phyloP scores from a whole-genome alignment of 2,113 vertebrate genomes.

The Tragelaphus buxtoni region DNA sequence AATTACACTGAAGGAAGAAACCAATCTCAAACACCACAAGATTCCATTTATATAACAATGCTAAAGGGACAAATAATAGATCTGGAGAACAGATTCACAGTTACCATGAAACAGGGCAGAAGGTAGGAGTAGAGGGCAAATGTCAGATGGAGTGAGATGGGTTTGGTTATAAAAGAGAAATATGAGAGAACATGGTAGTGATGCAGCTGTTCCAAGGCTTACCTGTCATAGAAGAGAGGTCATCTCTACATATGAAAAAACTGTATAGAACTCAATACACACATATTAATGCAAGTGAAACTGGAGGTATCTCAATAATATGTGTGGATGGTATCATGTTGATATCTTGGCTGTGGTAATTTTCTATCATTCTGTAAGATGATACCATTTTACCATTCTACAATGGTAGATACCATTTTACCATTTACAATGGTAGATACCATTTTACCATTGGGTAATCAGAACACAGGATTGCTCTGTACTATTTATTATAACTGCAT shows the following conservation, averaged over 20 bases:
- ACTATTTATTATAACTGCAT: background rate
- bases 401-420: background rate
- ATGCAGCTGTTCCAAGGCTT: background rate
- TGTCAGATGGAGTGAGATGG: background rate
- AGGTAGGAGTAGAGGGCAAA: background rate
- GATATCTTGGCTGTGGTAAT: background rate
- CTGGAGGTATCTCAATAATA: background rate
- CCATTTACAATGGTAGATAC: background rate
- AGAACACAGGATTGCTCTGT: background rate
- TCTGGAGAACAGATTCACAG: background rate
- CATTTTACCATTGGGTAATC: background rate
- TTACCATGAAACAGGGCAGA: background rate
- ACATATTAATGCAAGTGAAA: background rate
- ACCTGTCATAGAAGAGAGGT: background rate
- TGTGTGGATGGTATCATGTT: background rate
- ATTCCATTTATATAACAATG: background rate
- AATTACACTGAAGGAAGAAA: background rate
- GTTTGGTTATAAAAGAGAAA: background rate
- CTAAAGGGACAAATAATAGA: background rate
- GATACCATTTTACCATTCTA: background rate
- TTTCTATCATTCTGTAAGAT: conserved; percentile 18
- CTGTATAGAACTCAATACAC: background rate
- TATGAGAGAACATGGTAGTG: background rate
- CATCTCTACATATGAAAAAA: background rate
- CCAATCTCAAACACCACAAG: background rate